Evolutionary conservation across 2,797 vertebrate species (phyloP).

Genomic region (Tokudaia tokunoshimensis): DNA sequence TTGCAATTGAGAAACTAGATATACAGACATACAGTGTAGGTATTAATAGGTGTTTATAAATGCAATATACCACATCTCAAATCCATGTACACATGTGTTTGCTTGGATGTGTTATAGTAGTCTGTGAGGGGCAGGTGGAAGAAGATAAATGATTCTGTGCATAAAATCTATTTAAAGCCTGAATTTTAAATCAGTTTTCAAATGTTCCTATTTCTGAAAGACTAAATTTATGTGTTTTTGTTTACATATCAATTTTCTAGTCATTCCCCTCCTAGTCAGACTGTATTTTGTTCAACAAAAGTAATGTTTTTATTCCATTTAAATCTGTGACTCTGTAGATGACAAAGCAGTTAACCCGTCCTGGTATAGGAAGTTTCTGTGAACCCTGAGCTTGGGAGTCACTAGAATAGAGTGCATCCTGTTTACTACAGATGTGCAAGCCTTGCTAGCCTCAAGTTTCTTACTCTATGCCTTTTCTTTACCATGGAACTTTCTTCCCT

Average conservation of each 20-base stretch:
- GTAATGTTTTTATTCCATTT: background rate
- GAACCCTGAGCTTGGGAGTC: background rate
- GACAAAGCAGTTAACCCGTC: background rate
- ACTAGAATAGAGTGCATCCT: background rate
- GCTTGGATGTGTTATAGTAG: background rate
- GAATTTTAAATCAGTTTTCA: constrained; percentile 44
- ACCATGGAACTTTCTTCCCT: background rate
- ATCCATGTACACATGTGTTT: background rate
- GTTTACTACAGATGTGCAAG: background rate
- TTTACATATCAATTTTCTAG: background rate
- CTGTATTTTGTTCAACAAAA: constrained; percentile 27
- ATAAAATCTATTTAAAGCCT: background rate
- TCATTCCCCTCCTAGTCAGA: background rate
- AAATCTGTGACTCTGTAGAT: background rate
- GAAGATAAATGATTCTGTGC: background rate
- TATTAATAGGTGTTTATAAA: background rate
- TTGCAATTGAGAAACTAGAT: background rate
- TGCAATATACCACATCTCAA: background rate
- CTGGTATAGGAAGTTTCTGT: background rate
- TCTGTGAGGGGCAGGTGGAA: no score
- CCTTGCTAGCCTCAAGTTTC: background rate
- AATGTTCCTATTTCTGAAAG: constrained; percentile 15
- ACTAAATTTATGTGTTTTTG: background rate
- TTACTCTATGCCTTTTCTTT: background rate
- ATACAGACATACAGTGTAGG: background rate